These are phyloP conservation scores for Ophiodon elongatus DNA, from an alignment of 2,113 vertebrate genomes.

Conservation along the genomic window DNA sequence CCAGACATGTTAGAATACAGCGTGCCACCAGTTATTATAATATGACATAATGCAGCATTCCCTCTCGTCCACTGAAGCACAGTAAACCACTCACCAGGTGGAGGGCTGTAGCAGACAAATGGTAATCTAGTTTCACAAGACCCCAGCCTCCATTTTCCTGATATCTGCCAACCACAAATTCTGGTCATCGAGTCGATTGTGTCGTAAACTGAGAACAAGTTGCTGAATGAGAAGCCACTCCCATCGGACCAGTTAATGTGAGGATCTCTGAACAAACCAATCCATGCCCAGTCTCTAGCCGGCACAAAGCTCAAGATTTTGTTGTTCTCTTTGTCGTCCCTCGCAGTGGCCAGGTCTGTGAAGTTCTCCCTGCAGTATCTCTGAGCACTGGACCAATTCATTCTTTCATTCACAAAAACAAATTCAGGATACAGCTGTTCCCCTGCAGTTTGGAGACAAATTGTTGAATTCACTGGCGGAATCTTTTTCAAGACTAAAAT, in stretches of 20 bases:
- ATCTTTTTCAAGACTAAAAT: neutral
- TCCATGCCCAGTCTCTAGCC: neutral
- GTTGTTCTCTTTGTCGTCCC: neutral
- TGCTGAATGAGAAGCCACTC: neutral
- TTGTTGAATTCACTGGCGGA: neutral
- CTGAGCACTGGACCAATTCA: neutral
- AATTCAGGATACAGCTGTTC: neutral
- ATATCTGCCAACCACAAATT: neutral
- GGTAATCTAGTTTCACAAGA: neutral
- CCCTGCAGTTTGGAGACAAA: neutral
- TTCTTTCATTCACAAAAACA: fast-evolving
- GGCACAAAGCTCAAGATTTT: fast-evolving
- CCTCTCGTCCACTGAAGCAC: neutral
- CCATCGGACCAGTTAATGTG: conserved; percentile 1
- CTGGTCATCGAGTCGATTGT: neutral
- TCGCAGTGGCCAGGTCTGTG: conserved; percentile 18
- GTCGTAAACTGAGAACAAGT: fast-evolving
- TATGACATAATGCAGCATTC: neutral
- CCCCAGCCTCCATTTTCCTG: neutral
- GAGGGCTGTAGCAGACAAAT: conserved; percentile 22
- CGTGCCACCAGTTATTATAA: too few species aligned
- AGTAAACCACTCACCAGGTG: neutral
- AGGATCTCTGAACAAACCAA: conserved; percentile 13
- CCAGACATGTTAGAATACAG: neutral
- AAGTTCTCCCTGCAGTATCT: neutral